Conservation (phyloP, 2,113 vertebrate genomes). For the Callipepla californica region DNA sequence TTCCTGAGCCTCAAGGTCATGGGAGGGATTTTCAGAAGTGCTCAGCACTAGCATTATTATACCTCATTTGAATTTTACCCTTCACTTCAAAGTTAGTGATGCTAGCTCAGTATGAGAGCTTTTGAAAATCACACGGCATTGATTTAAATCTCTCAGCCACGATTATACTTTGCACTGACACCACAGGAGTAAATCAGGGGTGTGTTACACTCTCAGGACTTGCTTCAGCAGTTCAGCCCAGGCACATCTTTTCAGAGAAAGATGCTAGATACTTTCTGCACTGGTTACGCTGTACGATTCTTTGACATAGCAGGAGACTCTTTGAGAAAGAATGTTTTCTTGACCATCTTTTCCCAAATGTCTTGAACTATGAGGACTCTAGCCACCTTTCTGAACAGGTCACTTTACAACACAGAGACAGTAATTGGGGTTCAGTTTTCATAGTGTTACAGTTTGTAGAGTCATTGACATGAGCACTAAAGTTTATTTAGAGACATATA, state of each 20-base stretch:
- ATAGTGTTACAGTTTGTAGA: neutral
- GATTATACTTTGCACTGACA: neutral
- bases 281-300: neutral
- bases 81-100: slow-evolving; percentile 18
- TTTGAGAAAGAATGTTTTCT: neutral
- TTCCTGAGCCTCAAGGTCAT: neutral
- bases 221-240: neutral
- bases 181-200: neutral
- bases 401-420: neutral
- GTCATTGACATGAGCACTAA: neutral
- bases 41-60: neutral
- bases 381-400: neutral
- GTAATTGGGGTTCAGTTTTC: neutral
- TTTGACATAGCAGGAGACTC: neutral
- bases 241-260: neutral
- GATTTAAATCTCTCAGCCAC: neutral
- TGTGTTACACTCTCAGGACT: neutral
- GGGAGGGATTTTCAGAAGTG: neutral
- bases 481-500: neutral
- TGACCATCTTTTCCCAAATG: neutral
- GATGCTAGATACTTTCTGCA: neutral
- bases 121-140: slow-evolving; percentile 14
- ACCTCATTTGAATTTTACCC: slow-evolving; percentile 33
- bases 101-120: neutral
- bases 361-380: neutral